A percentile compares a stretch with the other conserved stretches of the same genome.
Conservation (phyloP, 2,797 vertebrate species). For the Nothura maculosa region DNA sequence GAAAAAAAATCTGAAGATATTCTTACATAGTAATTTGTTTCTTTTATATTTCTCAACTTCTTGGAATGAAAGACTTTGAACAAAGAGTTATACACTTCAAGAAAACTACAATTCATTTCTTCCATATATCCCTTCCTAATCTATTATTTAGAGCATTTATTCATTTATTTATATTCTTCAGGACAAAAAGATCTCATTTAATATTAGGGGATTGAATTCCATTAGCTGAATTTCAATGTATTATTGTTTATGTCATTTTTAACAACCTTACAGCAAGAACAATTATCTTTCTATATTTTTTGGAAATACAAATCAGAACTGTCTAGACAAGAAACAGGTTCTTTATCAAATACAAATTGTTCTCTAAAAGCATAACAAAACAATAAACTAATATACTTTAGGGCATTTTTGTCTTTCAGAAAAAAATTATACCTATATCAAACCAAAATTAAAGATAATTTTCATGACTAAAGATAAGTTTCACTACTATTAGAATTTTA, state of each 20-base stretch:
- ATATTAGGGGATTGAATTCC: neutral
- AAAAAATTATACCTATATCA: neutral
- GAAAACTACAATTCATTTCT: neutral
- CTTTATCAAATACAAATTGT: neutral
- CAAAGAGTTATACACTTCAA: neutral
- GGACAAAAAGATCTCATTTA: neutral
- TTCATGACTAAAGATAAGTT: neutral
- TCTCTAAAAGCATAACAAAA: neutral
- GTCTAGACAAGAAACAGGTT: neutral
- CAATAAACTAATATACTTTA: neutral
- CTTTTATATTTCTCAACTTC: neutral
- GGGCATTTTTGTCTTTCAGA: neutral
- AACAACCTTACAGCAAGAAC: neutral
- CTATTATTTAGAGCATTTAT: neutral
- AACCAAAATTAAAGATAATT: neutral
- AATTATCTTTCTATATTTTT: neutral
- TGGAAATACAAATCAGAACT: neutral
- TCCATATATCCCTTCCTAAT: neutral
- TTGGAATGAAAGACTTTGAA: neutral
- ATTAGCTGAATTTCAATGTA: neutral
- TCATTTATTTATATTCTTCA: neutral
- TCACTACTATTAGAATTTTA: neutral
- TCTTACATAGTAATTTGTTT: neutral
- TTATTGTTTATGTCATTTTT: neutral
- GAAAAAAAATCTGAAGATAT: neutral